These are phyloP conservation scores for Paracentrotus lividus DNA, from an alignment of 53 echinoderm and acorn worm genomes.

Conservation along the genomic window DNA sequence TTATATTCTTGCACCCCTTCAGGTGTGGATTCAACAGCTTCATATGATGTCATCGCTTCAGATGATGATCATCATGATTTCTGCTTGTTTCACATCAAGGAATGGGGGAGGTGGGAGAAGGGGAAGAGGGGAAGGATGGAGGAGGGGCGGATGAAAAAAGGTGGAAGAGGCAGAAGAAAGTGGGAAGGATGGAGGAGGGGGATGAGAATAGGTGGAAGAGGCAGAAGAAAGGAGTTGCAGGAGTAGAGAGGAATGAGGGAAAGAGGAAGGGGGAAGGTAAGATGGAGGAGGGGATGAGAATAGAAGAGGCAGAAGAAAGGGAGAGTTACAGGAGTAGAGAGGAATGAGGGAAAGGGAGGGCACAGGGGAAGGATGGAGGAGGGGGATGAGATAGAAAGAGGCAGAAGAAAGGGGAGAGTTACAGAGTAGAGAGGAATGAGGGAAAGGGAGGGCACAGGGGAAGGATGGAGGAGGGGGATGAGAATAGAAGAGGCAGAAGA, in stretches of 20 bases:
- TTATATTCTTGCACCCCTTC: constrained; percentile 13
- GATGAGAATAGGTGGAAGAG: background rate
- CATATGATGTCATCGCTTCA: background rate
- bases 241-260: background rate
- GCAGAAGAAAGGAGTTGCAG: background rate
- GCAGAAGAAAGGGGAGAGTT: background rate
- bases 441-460: background rate
- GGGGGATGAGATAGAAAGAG: background rate
- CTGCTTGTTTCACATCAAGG: background rate
- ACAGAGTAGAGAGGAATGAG: background rate
- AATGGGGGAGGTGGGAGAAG: background rate
- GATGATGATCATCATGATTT: background rate
- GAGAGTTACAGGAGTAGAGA: too few relatives aligned
- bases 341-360: background rate
- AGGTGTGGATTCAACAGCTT: constrained; percentile 30
- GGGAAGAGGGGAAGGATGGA: background rate
- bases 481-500: background rate
- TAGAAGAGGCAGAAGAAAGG: background rate
- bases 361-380: background rate
- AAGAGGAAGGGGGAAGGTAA: background rate
- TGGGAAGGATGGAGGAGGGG: background rate
- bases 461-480: background rate
- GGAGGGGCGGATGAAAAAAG: background rate
- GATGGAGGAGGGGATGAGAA: background rate
- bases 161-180: background rate